Conservation (phyloP, 2,888 invertebrate species). For the Crematogaster levior region DNA sequence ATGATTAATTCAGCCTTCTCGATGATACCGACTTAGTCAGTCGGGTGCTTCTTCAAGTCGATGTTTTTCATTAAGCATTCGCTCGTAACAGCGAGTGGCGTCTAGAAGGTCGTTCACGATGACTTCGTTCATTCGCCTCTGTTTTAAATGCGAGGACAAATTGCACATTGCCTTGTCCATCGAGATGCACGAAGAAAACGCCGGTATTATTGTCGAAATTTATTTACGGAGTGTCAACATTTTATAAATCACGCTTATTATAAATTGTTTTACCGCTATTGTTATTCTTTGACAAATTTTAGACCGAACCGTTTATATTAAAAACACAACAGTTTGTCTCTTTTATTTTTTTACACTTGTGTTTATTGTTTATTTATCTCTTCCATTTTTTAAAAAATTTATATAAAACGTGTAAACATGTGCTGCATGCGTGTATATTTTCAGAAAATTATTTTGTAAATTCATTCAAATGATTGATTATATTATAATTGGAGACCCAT, state of each 20-base stretch:
- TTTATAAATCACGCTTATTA: neutral
- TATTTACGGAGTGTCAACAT: slow-evolving; percentile 1
- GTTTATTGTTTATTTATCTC: neutral
- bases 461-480: neutral
- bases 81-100: slow-evolving; percentile 59
- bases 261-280: neutral
- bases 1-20: slow-evolving; percentile 67
- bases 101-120: slow-evolving; percentile 61
- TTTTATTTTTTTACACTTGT: neutral
- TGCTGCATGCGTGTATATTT: neutral
- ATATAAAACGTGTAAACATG: neutral
- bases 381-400: neutral
- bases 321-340: neutral
- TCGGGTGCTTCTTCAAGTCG: slow-evolving; percentile 56
- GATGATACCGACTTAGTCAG: slow-evolving; percentile 49
- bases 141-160: slow-evolving; percentile 5
- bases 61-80: slow-evolving; percentile 58
- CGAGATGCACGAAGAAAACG: neutral
- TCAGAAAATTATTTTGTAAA: neutral
- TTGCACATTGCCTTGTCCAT: slow-evolving; percentile 2
- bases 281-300: neutral
- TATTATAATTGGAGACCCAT: neutral
- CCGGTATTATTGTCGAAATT: neutral
- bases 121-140: slow-evolving; percentile 58
- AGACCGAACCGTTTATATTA: neutral